Conservation (phyloP, 2,113 vertebrate genomes). For the Cavia porcellus region DNA sequence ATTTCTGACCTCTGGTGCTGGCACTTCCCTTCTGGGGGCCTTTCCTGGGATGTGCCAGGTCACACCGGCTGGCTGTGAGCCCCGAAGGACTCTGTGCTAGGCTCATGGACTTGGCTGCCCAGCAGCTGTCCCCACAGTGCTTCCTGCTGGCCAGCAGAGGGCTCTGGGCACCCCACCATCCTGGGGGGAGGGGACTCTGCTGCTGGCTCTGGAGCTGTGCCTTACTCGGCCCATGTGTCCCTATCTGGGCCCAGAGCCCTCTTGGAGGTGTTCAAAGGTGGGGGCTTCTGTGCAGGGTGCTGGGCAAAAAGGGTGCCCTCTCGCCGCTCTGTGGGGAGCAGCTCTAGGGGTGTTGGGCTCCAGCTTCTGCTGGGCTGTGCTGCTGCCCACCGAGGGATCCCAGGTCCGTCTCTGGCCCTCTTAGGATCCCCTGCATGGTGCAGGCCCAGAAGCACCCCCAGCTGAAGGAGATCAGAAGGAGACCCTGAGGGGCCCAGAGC, state of each 20-base stretch:
- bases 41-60: background rate
- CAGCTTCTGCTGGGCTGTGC: background rate
- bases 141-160: background rate
- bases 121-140: background rate
- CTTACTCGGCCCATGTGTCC: background rate
- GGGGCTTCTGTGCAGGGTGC: background rate
- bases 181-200: background rate
- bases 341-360: background rate
- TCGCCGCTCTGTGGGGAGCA: background rate
- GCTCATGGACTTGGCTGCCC: background rate
- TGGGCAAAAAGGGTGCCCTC: background rate
- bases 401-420: rapidly evolving
- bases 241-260: background rate
- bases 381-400: background rate
- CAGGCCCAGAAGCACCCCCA: background rate
- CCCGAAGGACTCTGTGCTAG: background rate
- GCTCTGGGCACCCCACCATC: background rate
- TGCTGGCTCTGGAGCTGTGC: background rate
- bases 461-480: background rate
- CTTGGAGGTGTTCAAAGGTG: background rate
- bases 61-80: no score
- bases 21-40: no score
- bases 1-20: background rate
- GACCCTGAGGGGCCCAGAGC: background rate
- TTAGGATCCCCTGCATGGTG: background rate